Base-by-base conservation (phyloP, 2,888 invertebrate species). In the Troides oblongomaculatus region DNA sequence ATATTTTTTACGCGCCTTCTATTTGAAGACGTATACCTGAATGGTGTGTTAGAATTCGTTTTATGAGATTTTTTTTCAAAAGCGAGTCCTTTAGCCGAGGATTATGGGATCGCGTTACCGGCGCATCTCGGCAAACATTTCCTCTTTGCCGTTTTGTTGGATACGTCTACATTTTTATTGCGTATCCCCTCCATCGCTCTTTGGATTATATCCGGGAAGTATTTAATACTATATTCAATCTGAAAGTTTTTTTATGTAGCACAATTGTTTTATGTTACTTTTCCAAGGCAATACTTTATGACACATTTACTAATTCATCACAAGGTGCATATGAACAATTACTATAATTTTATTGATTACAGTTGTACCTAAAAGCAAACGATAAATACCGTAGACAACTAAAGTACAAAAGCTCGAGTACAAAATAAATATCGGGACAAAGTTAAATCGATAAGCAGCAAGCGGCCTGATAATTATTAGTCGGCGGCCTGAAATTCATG, bases 401-500 rank as follows among this genome's bases (percentile, higher is more conserved):
- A 75, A 79, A 80, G 73, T 76, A 72, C 72, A 74, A 74, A 72
- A 75, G 72, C 75, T 77, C 66, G 75, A 74, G 58, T 74, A 66
- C 71, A 83, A 86, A 85, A 85, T 84, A 86, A 89, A 87, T 84
- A 85, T 85, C 86, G 80, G 84, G 83, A 85, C 84, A 86, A 88
- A 89, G 86, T 85, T 81, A 82, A 90, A 90, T 91, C 89, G 89
- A 91, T 90, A 86, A 84, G 83, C 83, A 80, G 79, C 76, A 77
- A 82, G 81, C 85, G 81, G 87, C 85, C 89, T 91, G 90, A 91
- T 92, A 90, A 92, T 92, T 88, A 92, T 90, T 90, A 91, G 89
- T 89, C 88, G 86, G 79, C 90, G 90, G 90, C 88, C 92, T 92
- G 92, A 92, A 92, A 92, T 92, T 92, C 92, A 90, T 90, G 91